These are phyloP conservation scores for Camptogramma bilineatum DNA, from an alignment of 2,888 invertebrate species.

Conservation along the genomic window DNA sequence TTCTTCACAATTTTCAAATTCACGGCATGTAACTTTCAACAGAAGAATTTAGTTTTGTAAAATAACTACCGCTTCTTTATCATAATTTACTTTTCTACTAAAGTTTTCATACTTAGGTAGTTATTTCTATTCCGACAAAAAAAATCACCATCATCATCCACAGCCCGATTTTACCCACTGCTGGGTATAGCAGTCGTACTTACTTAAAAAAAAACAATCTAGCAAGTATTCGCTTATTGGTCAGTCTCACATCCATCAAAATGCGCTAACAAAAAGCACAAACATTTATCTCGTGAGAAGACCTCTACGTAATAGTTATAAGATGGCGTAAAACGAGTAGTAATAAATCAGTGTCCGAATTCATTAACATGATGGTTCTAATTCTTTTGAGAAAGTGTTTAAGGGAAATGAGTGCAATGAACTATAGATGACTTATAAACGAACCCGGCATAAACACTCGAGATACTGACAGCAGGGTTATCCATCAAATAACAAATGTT, in stretches of 20 bases:
- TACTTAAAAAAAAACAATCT: background rate
- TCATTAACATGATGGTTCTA: background rate
- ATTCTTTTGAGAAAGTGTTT: background rate
- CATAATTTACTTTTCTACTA: background rate
- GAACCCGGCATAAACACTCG: background rate
- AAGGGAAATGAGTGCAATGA: background rate
- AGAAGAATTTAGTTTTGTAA: background rate
- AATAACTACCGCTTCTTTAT: background rate
- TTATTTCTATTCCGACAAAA: background rate
- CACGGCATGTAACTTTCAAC: too few species aligned
- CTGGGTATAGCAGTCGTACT: too few species aligned
- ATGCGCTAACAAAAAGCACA: conserved; percentile 29
- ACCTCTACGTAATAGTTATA: background rate
- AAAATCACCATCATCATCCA: too few species aligned
- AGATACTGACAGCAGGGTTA: background rate
- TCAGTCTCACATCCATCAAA: conserved; percentile 4
- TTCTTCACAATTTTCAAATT: too few species aligned
- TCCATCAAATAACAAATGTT: background rate
- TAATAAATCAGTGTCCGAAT: background rate
- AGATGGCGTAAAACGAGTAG: conserved; percentile 20
- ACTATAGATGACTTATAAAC: background rate
- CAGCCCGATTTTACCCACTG: too few species aligned
- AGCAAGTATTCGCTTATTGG: background rate
- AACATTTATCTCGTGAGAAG: conserved; percentile 33
- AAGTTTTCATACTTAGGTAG: background rate